A percentile compares a stretch with the other conserved stretches of the same genome.
Conservation (phyloP, 37 sponge, comb jelly and placozoan genomes). For the Halichondria panicea region DNA sequence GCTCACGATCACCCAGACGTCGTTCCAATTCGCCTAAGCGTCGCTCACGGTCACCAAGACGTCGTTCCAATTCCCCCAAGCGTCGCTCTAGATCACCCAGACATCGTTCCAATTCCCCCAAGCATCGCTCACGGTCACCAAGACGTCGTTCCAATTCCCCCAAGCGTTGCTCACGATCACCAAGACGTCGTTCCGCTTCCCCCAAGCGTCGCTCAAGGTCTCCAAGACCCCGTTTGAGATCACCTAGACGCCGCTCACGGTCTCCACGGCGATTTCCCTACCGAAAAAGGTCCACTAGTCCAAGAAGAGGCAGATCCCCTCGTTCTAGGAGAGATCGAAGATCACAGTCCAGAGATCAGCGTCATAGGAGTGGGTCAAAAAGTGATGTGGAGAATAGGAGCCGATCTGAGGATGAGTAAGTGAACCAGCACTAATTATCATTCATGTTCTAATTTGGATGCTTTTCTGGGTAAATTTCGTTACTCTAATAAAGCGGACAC, state of each 20-base stretch:
- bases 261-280: background rate
- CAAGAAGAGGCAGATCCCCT: conserved; percentile 5
- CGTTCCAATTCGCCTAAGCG: conserved; percentile 2
- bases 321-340: background rate
- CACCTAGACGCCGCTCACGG: conserved; percentile 18
- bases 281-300: background rate
- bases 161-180: background rate
- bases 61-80: background rate
- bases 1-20: conserved; percentile 18
- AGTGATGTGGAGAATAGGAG: conserved; percentile 1
- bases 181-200: conserved; percentile 8
- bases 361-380: too few relatives aligned
- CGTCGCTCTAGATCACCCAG: conserved; percentile 8
- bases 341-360: background rate
- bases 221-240: conserved; percentile 2
- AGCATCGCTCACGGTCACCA: conserved; percentile 8
- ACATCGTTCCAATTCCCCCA: background rate
- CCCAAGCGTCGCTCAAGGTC: conserved; percentile 12
- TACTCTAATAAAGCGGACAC: too few relatives aligned
- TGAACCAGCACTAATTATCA: background rate
- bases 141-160: background rate
- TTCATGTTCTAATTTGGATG: too few relatives aligned
- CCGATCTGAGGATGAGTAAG: conserved; percentile 68
- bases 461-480: too few relatives aligned
- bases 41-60: conserved; percentile 14